phyloP scores from a whole-genome alignment of 2,888 invertebrate species.

The Dynastes grantii region DNA sequence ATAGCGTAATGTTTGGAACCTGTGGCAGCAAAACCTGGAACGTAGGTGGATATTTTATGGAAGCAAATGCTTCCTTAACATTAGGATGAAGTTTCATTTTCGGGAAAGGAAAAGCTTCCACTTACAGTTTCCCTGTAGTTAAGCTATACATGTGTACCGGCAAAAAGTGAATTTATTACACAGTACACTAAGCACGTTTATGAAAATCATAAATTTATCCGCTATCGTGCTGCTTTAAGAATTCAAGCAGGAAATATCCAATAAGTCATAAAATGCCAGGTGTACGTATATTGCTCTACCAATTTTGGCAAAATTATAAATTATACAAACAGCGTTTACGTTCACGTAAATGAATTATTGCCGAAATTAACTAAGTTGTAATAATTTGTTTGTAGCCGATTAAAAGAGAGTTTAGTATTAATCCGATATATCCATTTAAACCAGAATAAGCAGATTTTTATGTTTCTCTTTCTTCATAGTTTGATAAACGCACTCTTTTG shows the following conservation, averaged over 20 bases:
- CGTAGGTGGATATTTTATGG: constrained; percentile 51
- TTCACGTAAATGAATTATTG: no score
- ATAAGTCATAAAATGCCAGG: constrained; percentile 23
- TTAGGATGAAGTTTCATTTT: constrained; percentile 37
- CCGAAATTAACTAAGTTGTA: no score
- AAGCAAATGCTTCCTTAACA: constrained; percentile 27
- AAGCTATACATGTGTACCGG: constrained; percentile 31
- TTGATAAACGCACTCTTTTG: no score
- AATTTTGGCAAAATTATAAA: background rate
- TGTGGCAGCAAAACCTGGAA: constrained; percentile 48
- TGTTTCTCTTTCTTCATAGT: no score
- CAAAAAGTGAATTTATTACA: constrained; percentile 43
- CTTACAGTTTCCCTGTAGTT: constrained; percentile 40
- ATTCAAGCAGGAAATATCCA: constrained; percentile 28
- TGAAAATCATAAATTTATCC: constrained; percentile 41
- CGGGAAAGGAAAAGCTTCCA: constrained; percentile 19
- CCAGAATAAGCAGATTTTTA: no score
- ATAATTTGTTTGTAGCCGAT: background rate
- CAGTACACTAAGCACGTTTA: constrained; percentile 39
- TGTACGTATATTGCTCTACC: background rate
- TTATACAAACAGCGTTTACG: no score
- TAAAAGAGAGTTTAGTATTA: no score
- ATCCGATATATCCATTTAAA: no score
- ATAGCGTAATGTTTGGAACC: constrained; percentile 49
- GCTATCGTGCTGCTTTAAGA: constrained; percentile 19